Evolutionary conservation across 53 echinoderm and acorn worm species (phyloP).

Genomic region (Holothuria scabra): DNA sequence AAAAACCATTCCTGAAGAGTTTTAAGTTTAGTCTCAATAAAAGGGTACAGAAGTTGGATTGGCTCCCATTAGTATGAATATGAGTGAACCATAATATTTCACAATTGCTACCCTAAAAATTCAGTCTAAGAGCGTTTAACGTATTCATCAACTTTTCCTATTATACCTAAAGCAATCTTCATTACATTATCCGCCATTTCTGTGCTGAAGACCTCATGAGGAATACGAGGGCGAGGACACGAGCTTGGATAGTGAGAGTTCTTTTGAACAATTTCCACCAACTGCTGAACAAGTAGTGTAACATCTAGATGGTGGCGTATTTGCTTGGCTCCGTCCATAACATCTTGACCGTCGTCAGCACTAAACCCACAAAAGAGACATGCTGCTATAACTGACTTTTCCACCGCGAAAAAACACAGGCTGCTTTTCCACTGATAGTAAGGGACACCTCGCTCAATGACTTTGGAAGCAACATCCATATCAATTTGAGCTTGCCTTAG

Average conservation of each 20-base stretch:
- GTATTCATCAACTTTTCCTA: neutral
- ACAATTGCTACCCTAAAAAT: too few species aligned
- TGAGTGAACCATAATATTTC: too few species aligned
- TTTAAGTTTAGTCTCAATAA: too few species aligned
- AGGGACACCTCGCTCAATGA: neutral
- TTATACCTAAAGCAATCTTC: neutral
- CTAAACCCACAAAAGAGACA: slow-evolving; percentile 30
- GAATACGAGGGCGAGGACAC: neutral
- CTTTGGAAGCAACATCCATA: neutral
- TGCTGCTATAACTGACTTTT: slow-evolving; percentile 56
- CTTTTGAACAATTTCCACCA: neutral
- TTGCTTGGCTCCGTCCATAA: neutral
- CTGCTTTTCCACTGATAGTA: slow-evolving; percentile 52
- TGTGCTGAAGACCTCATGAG: neutral
- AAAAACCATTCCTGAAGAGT: too few species aligned
- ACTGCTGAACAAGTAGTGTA: neutral
- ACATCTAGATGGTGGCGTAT: neutral
- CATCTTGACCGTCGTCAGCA: neutral
- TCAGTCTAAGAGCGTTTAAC: neutral
- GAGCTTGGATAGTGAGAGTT: neutral
- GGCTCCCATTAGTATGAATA: too few species aligned
- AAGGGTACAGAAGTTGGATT: too few species aligned
- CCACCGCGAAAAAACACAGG: slow-evolving; percentile 52
- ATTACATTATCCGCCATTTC: neutral
- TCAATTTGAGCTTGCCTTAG: neutral